A percentile compares a stretch with the other conserved stretches of the same genome.
Evolutionary conservation across 1,140 invertebrate species (phyloP).

Genomic region (Lanistes nyassanus): DNA sequence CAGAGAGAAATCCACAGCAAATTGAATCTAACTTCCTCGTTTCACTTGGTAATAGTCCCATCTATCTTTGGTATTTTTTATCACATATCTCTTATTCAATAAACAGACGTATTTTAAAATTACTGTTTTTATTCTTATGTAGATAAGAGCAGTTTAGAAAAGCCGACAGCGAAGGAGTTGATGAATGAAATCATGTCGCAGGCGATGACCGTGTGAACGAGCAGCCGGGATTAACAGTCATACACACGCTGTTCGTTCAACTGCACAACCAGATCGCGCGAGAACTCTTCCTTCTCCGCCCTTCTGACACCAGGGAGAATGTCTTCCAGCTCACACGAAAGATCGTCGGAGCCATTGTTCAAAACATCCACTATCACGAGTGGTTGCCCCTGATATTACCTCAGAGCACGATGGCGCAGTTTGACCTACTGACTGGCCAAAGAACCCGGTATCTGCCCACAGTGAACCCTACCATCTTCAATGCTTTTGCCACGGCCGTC

Average conservation of each 20-base stretch:
- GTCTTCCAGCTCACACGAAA: conserved; percentile 86
- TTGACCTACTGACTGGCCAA: conserved; percentile 6
- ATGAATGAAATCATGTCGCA: too few relatives aligned
- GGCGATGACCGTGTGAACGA: conserved; percentile 73
- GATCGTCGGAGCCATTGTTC: conserved; percentile 94
- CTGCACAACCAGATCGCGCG: conserved; percentile 93
- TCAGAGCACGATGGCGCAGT: neutral
- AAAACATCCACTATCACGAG: conserved; percentile 92
- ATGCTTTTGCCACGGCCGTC: conserved; percentile 31
- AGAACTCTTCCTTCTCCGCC: conserved; percentile 80
- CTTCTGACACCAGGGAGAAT: conserved; percentile 86
- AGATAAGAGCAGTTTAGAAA: too few relatives aligned
- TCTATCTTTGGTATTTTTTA: too few relatives aligned
- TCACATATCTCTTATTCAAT: too few relatives aligned
- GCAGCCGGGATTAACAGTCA: conserved; percentile 79
- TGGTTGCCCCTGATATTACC: conserved; percentile 63
- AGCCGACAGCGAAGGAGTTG: too few relatives aligned
- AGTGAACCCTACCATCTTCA: conserved; percentile 27
- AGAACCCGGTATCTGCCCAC: neutral
- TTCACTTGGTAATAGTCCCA: too few relatives aligned
- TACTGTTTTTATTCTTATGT: too few relatives aligned
- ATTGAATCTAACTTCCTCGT: too few relatives aligned
- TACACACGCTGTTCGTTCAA: conserved; percentile 95
- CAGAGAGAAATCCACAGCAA: too few relatives aligned
- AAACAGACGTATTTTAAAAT: too few relatives aligned